A percentile compares a stretch with the other conserved stretches of the same genome.
Evolutionary conservation across 1,140 invertebrate species (phyloP).

Genomic region (Chlorops oryzae): DNA sequence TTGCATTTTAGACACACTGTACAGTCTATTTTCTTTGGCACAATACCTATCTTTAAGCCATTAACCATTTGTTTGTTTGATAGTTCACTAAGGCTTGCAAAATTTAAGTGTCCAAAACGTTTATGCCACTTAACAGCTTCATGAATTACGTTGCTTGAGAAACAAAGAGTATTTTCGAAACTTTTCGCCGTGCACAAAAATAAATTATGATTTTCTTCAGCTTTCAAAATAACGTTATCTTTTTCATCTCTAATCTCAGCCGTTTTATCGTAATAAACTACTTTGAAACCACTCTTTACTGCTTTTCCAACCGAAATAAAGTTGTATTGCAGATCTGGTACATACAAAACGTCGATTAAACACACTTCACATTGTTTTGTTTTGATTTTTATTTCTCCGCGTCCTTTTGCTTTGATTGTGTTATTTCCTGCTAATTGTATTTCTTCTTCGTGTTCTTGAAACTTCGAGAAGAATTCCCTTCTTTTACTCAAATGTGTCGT

Average conservation of each 20-base stretch:
- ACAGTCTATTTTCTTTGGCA: neutral
- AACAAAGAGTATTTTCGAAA: neutral
- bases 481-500: constrained; percentile 10
- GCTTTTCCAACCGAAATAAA: neutral
- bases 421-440: constrained; percentile 5
- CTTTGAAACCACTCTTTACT: neutral
- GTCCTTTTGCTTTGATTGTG: neutral
- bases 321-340: neutral
- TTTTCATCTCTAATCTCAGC: neutral
- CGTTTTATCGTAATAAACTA: neutral
- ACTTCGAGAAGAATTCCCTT: neutral
- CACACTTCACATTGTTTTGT: too few species aligned
- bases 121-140: neutral
- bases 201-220: too few species aligned
- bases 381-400: too few species aligned
- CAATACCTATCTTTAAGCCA: neutral
- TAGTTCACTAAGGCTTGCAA: too few species aligned
- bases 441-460: constrained; percentile 3
- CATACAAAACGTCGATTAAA: constrained; percentile 4
- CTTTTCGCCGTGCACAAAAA: neutral
- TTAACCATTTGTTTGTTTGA: neutral
- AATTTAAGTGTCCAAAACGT: neutral
- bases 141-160: neutral
- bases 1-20: neutral
- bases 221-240: neutral